phyloP scores from a whole-genome alignment of 2,888 invertebrate species.

The Philopedon plagiatum region DNA sequence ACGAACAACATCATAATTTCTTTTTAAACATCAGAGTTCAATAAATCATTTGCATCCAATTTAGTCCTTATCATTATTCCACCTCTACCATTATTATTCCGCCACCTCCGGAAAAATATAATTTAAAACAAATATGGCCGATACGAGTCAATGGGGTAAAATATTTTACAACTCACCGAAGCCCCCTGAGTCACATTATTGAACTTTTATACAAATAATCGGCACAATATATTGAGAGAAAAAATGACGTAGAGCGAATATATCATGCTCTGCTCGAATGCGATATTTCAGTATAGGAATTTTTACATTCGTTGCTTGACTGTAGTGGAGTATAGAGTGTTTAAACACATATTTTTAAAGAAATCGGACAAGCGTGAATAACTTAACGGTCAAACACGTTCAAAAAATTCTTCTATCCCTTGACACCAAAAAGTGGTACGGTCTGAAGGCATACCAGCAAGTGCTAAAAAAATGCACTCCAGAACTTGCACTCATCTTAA shows the following conservation, averaged over 20 bases:
- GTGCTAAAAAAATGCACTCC: too few species aligned
- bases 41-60: not conserved
- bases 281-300: not conserved
- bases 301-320: slow-evolving; percentile 7
- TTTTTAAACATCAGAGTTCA: slow-evolving; percentile 3
- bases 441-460: too few species aligned
- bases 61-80: slow-evolving; percentile 15
- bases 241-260: slow-evolving; percentile 33
- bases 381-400: too few species aligned
- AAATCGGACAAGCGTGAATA: too few species aligned
- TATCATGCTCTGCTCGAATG: slow-evolving; percentile 22
- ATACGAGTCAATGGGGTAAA: slow-evolving; percentile 41
- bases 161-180: slow-evolving; percentile 35
- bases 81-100: slow-evolving; percentile 24
- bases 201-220: slow-evolving; percentile 44
- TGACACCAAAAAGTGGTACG: too few species aligned
- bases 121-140: slow-evolving; percentile 46
- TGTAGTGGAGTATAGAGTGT: too few species aligned
- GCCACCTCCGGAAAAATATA: slow-evolving; percentile 31
- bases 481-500: too few species aligned
- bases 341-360: too few species aligned
- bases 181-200: slow-evolving; percentile 38
- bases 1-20: not conserved
- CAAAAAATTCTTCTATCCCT: too few species aligned
- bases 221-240: slow-evolving; percentile 30